Evolutionary conservation across 2,797 vertebrate species (phyloP), one percentile per base, ranked within the genome.

Genomic region (Cheirogaleus major): DNA sequence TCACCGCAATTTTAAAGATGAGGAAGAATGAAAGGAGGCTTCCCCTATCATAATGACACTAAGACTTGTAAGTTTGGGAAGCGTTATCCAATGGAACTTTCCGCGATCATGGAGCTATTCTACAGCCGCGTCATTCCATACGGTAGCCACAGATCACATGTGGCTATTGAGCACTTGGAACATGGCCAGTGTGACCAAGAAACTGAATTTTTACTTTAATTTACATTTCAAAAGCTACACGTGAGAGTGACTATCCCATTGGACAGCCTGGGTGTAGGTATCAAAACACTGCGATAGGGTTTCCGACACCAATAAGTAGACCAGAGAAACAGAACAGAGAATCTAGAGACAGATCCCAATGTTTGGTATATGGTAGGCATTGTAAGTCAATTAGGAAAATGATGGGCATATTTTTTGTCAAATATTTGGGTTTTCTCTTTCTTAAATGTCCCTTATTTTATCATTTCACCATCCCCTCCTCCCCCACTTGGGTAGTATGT

Each of bases 1-100:
- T 55, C 67, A 85, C 59, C 73, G 35, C 41, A 92, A 35, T 41
- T 84, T 83, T n/a, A 75, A 91, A 92, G 83, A 73, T 30, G 25
- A 95, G 30, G 8, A 91, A 95, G 43, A 65, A 76, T 59, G 18
- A 93, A 85, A 85, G 35, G 48, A 92, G 35, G 32, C 14, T 35
- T 38, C 9, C 11, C 23, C 35, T 41, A 32, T 65, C 76, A 45
- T 32, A 45, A 48, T 57, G 35, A 45, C 8, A 23, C 1, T 20
- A 69, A 91, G 15, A 13, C 48, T 65, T 65, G 6, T 1, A 61
- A 14, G 43, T 84, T 52, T 50, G 67, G 82, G 72, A 13, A 52
- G 7, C 32, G 17, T 23, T 11, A 20, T 67, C 61, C 48, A 18
- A 10, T 48, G 41, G 20, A 72, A 57, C 13, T n/a, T 87, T 73